Evolutionary conservation across 2,888 invertebrate genomes (phyloP), one percentile per base, ranked within the genome.

Genomic region (Hesperia comma): DNA sequence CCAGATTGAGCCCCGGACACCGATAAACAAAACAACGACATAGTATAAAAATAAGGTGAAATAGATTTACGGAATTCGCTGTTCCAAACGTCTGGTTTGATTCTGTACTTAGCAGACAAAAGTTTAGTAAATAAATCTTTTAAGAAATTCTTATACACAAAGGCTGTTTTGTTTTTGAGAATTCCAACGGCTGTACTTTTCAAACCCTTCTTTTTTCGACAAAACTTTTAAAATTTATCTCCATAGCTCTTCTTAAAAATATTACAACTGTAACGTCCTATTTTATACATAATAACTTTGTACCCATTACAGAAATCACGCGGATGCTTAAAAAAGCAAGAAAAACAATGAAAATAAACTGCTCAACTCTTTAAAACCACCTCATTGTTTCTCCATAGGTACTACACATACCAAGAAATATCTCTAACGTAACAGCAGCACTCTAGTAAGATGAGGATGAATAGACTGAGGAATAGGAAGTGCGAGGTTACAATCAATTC

Each of bases 401-500:
- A 46, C 32, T 14, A 60, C 32, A 49, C 17, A 32, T 32, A 12
- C 33, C 60, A 46, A 32, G 51, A 57, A 51, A 57, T 57, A 57
- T 40, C 14, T 49, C 17, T 57, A 12, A 4, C 7, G 32, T 19
- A 17, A 53, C 57, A 41, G 15, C 51, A 40, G 57, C 49, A 53
- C 26, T 53, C 58, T 43, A 46, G 51, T 56, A 40, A 41, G 53
- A 58, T 53, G 53, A 58, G 58, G 43, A 53, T 58, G 53, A 64
- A 64, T 58, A 53, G 58, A 64, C 19, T 10, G 19, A 43, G 40
- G 41, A 64, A 58, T 53, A 64, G 64, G 53, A 43, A 53, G 41
- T 53, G 57, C 53, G 40, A 58, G 26, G 53, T 58, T 58, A 57
- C 58, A 53, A 58, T 64, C 57, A 58, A 64, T 58, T 64, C n/a